Conservation (phyloP, 2,888 invertebrate species). For the Caenorhabditis afra region DNA sequence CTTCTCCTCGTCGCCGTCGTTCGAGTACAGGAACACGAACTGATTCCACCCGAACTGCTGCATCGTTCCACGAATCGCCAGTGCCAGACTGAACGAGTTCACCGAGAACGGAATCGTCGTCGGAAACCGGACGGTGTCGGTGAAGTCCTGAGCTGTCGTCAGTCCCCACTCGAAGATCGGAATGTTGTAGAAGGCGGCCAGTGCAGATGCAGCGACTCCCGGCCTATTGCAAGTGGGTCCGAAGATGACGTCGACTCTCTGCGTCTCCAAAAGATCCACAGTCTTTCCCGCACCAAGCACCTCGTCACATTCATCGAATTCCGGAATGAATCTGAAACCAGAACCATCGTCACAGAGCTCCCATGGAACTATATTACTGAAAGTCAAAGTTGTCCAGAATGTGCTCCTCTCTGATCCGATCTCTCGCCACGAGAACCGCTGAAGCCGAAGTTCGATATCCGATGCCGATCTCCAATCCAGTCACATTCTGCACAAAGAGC, state of each 20-base stretch:
- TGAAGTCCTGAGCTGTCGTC: slow-evolving; percentile 43
- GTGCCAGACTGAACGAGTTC: slow-evolving; percentile 51
- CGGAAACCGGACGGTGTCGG: slow-evolving; percentile 54
- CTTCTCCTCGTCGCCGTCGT: slow-evolving; percentile 57
- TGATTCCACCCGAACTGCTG: slow-evolving; percentile 69
- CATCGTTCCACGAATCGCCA: slow-evolving; percentile 60
- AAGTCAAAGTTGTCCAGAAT: slow-evolving; percentile 59
- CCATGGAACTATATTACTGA: slow-evolving; percentile 25
- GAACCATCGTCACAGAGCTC: background rate
- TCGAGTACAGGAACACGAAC: slow-evolving; percentile 71
- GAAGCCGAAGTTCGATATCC: slow-evolving; percentile 62
- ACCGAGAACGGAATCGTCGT: slow-evolving; percentile 57
- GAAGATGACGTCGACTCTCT: slow-evolving; percentile 63
- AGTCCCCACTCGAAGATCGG: slow-evolving; percentile 64
- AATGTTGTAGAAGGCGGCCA: slow-evolving; percentile 61
- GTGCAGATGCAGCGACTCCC: slow-evolving; percentile 50
- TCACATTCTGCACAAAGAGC: slow-evolving; percentile 41
- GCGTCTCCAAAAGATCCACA: slow-evolving; percentile 35
- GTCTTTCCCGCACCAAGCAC: slow-evolving; percentile 47
- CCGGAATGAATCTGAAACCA: slow-evolving; percentile 47
- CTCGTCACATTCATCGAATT: slow-evolving; percentile 66
- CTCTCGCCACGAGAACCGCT: slow-evolving; percentile 59
- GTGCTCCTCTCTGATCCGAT: slow-evolving; percentile 55
- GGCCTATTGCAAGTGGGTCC: slow-evolving; percentile 65
- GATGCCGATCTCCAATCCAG: slow-evolving; percentile 25